Evolutionary conservation across 2,113 vertebrate species (phyloP).

Genomic region (Peromyscus californicus): DNA sequence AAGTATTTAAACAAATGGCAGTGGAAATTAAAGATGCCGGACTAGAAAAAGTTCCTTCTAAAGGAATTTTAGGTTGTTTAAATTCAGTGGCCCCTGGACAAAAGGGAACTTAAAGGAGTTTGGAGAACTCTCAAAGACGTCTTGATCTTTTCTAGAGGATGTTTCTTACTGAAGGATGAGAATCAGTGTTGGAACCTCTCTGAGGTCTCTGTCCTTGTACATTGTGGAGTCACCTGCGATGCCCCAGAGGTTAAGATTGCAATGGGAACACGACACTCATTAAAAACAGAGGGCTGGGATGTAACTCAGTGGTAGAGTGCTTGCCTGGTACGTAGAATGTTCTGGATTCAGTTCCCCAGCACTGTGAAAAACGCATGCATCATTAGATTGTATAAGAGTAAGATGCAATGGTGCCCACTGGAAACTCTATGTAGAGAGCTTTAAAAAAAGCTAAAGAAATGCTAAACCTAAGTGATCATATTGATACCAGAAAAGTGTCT

Average conservation of each 20-base stretch:
- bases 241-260: neutral
- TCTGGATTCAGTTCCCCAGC: neutral
- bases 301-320: too few relatives aligned
- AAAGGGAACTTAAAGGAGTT: neutral
- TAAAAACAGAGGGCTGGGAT: neutral
- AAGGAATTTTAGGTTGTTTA: constrained; percentile 58
- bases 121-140: neutral
- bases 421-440: neutral
- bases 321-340: neutral
- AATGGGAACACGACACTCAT: neutral
- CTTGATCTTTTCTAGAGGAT: constrained; percentile 14
- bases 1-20: constrained; percentile 19
- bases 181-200: neutral
- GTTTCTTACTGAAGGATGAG: constrained; percentile 20
- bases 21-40: neutral
- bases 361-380: neutral
- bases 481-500: neutral
- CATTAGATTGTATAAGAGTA: constrained; percentile 9
- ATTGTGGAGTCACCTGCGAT: neutral
- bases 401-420: neutral
- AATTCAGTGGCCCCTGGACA: constrained; percentile 47
- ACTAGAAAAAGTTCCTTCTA: neutral
- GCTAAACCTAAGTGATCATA: neutral
- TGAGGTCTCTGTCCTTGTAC: neutral
- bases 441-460: neutral